phyloP scores from a whole-genome alignment of 2,797 vertebrate genomes.

The Cetoscarus ocellatus region DNA sequence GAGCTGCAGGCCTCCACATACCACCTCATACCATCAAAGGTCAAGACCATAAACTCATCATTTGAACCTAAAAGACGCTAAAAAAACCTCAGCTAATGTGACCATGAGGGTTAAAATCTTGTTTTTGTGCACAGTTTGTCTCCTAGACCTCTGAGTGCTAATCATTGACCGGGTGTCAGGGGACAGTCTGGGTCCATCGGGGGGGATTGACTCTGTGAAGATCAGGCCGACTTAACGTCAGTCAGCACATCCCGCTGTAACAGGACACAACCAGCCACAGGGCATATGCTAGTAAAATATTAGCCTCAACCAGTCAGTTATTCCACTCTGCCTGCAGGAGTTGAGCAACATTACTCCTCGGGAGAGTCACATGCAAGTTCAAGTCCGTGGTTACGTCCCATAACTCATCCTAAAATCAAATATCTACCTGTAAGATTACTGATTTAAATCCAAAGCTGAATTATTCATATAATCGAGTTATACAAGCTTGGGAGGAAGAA shows the following conservation, averaged over 20 bases:
- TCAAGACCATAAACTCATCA: not conserved
- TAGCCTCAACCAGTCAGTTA: conserved; percentile 27
- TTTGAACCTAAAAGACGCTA: not conserved
- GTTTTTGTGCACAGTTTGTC: conserved; percentile 5
- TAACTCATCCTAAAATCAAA: not conserved
- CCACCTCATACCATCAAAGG: not conserved
- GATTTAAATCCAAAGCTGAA: not conserved
- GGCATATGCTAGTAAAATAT: conserved; percentile 56
- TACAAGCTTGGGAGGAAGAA: not conserved
- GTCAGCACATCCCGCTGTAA: conserved; percentile 53
- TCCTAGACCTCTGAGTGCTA: conserved; percentile 29
- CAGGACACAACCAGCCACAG: conserved; percentile 43
- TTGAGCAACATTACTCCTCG: conserved; percentile 2
- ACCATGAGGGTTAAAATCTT: not conserved
- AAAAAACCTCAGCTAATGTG: not conserved
- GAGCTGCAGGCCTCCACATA: not conserved
- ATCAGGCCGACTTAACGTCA: conserved; percentile 57
- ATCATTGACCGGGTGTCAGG: conserved; percentile 53
- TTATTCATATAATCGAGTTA: not conserved
- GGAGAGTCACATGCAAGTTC: conserved; percentile 23
- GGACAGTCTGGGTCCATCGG: conserved; percentile 27
- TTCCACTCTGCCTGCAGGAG: not conserved
- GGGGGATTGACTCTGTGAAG: conserved; percentile 48
- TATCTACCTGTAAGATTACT: not conserved
- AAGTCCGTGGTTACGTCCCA: not conserved